Percentiles rank a stretch among this genome's conserved stretches.
phyloP scores from a whole-genome alignment of 1,140 invertebrate species.

The Drosophila dunni region DNA sequence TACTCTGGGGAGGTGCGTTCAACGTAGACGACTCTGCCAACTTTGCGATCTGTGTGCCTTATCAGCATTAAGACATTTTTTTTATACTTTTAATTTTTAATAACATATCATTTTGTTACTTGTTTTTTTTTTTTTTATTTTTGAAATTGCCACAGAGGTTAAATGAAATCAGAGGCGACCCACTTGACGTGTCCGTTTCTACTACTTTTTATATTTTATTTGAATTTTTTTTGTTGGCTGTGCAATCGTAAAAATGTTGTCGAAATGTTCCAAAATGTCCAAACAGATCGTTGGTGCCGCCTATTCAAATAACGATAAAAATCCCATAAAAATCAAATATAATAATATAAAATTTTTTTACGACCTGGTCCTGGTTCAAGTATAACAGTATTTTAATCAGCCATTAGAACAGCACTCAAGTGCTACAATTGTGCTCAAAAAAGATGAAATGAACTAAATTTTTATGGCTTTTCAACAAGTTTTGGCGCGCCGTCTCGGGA shows the following conservation, averaged over 20 bases:
- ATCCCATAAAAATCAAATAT: constrained; percentile 55
- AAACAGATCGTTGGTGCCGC: constrained; percentile 78
- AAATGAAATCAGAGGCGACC: constrained; percentile 58
- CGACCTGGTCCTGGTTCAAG: constrained; percentile 70
- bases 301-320: constrained; percentile 80
- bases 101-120: constrained; percentile 34
- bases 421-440: constrained; percentile 23
- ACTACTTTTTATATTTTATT: constrained; percentile 28
- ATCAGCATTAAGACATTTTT: constrained; percentile 44
- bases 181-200: constrained; percentile 59
- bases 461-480: constrained; percentile 50
- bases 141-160: constrained; percentile 66
- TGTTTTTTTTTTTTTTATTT: no score
- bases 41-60: constrained; percentile 30
- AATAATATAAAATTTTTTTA: constrained; percentile 30
- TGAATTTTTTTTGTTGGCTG: constrained; percentile 11
- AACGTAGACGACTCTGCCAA: constrained; percentile 14
- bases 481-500: constrained; percentile 70
- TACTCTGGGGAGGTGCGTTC: constrained; percentile 26
- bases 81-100: constrained; percentile 49
- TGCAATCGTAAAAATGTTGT: constrained; percentile 69
- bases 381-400: constrained; percentile 74
- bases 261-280: constrained; percentile 56
- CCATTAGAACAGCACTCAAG: constrained; percentile 54
- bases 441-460: background rate